These are phyloP conservation scores for Volucella zonaria DNA, from an alignment of 2,888 invertebrate species.

Conservation along the genomic window DNA sequence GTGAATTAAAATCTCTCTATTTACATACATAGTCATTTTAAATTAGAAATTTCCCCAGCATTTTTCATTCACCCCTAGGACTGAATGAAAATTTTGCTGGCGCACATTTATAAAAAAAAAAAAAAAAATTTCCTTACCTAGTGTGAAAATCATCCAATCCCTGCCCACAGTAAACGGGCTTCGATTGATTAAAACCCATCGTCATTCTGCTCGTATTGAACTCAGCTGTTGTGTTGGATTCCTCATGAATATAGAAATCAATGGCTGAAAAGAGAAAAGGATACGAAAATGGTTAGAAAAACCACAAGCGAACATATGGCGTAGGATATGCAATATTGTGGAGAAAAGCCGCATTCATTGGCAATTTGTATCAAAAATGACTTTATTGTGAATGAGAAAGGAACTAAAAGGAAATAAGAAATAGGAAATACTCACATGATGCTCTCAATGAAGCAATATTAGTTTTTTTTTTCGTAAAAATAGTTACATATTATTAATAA, in stretches of 20 bases:
- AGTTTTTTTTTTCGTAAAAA: too few species aligned
- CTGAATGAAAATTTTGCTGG: too few species aligned
- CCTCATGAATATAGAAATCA: constrained; percentile 72
- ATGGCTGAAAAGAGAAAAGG: constrained; percentile 47
- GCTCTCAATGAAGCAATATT: too few species aligned
- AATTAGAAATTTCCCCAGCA: not conserved
- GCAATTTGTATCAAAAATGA: too few species aligned
- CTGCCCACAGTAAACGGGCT: constrained; percentile 81
- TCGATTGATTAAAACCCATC: constrained; percentile 78
- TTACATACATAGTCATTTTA: constrained; percentile 21
- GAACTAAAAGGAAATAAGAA: too few species aligned
- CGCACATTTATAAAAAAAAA: not conserved
- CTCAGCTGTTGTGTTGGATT: constrained; percentile 57
- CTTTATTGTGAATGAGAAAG: too few species aligned
- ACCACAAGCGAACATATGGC: not conserved
- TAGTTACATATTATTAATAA: too few species aligned
- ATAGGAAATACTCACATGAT: too few species aligned
- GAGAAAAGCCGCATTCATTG: too few species aligned
- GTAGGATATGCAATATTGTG: not conserved
- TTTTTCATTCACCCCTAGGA: not conserved
- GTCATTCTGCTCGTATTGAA: constrained; percentile 74
- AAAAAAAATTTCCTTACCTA: constrained; percentile 77
- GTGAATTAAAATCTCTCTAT: constrained; percentile 7
- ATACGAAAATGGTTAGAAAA: not conserved
- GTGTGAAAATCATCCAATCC: constrained; percentile 82